Conservation (phyloP, 1,140 invertebrate genomes). For the Chironomus tepperi region DNA sequence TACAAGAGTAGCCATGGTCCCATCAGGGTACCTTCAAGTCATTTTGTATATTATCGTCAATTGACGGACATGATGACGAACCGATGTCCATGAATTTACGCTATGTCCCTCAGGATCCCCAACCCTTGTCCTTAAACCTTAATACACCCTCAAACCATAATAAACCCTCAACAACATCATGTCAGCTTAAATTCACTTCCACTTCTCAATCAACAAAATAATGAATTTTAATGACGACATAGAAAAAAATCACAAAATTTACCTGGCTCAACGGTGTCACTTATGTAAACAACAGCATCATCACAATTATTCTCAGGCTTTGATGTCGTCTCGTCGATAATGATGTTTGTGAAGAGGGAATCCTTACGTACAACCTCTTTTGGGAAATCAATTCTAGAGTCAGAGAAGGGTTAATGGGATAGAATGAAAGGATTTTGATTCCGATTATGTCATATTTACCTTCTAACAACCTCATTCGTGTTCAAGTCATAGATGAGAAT, state of each 20-base stretch:
- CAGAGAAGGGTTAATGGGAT: neutral
- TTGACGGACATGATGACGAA: too few relatives aligned
- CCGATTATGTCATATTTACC: constrained; percentile 30
- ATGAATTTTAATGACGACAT: neutral
- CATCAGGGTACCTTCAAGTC: too few relatives aligned
- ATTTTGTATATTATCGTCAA: too few relatives aligned
- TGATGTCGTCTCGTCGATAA: constrained; percentile 59
- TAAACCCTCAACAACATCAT: too few relatives aligned
- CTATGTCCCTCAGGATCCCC: too few relatives aligned
- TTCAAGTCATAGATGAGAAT: constrained; percentile 67
- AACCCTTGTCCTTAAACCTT: too few relatives aligned
- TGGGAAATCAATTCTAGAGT: constrained; percentile 45
- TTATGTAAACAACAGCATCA: constrained; percentile 65
- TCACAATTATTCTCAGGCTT: constrained; percentile 54
- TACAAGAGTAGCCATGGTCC: too few relatives aligned
- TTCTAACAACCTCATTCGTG: constrained; percentile 55
- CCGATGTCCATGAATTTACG: too few relatives aligned
- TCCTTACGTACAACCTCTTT: constrained; percentile 55
- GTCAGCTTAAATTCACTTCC: neutral
- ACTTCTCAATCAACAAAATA: neutral
- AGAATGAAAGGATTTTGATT: neutral
- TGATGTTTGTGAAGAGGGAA: constrained; percentile 64
- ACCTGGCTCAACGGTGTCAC: constrained; percentile 69
- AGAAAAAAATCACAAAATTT: constrained; percentile 27
- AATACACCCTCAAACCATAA: too few relatives aligned